phyloP scores from a whole-genome alignment of 2,113 vertebrate genomes.

The Pyrgilauda ruficollis region DNA sequence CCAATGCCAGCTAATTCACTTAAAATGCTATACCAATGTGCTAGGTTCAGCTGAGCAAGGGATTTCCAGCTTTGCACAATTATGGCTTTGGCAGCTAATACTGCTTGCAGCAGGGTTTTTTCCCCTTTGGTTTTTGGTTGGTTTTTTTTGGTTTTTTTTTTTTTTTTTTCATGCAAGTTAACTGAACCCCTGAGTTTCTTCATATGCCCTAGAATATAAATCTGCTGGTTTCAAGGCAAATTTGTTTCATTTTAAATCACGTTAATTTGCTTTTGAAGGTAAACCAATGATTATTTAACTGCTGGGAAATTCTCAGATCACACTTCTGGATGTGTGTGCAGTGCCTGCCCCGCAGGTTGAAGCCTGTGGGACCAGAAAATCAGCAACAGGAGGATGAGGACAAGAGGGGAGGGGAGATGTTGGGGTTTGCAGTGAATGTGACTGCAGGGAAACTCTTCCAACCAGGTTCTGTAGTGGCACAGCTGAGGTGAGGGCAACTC shows the following conservation, averaged over 20 bases:
- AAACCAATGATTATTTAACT: background rate
- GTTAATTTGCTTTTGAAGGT: background rate
- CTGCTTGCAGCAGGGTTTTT: background rate
- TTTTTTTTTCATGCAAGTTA: background rate
- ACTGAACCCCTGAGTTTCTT: background rate
- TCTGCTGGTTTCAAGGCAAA: background rate
- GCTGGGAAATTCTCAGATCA: background rate
- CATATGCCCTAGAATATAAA: background rate
- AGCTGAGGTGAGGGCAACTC: background rate
- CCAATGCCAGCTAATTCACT: conserved; percentile 30
- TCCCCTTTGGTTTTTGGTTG: background rate
- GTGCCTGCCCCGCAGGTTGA: background rate
- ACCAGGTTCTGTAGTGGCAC: background rate
- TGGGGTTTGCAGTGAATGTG: background rate
- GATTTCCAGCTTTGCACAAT: conserved; percentile 27
- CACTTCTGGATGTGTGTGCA: fast-evolving
- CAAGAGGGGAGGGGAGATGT: background rate
- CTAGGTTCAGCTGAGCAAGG: background rate
- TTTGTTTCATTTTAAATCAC: background rate
- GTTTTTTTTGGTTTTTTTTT: background rate
- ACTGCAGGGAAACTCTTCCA: background rate
- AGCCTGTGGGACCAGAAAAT: background rate
- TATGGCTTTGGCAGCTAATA: conserved; percentile 5
- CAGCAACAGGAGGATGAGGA: background rate
- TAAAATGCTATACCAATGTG: conserved; percentile 24